Conservation (phyloP, 2,113 vertebrate species). For the Tautogolabrus adspersus region DNA sequence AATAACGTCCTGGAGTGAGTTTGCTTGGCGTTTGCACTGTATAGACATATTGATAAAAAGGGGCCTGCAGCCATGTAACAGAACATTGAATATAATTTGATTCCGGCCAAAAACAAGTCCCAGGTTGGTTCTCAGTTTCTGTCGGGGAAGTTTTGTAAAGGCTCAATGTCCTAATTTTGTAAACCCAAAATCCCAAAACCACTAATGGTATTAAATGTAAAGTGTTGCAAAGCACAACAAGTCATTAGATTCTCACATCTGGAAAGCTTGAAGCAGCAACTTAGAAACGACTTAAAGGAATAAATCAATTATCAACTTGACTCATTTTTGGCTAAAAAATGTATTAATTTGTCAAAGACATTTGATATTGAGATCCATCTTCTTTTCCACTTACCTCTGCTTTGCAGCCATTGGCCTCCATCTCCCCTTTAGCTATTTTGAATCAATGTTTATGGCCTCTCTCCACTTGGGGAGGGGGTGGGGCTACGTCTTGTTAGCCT, state of each 20-base stretch:
- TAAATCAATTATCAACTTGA: not conserved
- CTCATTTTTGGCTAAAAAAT: not conserved
- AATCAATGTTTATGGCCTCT: constrained; percentile 43
- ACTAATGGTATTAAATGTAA: not conserved
- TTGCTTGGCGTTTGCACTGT: not conserved
- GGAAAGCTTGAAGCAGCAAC: not conserved
- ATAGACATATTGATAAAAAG: not conserved
- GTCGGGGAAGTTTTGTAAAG: not conserved
- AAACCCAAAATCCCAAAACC: not conserved
- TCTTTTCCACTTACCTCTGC: not conserved
- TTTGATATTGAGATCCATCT: not conserved
- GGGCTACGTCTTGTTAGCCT: constrained; percentile 27
- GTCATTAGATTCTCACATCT: not conserved
- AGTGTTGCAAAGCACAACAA: not conserved
- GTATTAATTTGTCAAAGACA: not conserved
- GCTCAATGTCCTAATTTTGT: not conserved
- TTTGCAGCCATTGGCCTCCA: not conserved
- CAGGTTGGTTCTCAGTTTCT: not conserved
- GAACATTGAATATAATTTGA: not conserved
- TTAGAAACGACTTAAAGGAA: not conserved
- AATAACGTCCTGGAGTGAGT: not conserved
- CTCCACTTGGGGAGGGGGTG: constrained; percentile 13
- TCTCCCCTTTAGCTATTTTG: not conserved
- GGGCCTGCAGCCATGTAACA: not conserved
- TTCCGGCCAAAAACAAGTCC: not conserved